Conservation (phyloP, 2,797 vertebrate species). For the Cichlasoma orientale region DNA sequence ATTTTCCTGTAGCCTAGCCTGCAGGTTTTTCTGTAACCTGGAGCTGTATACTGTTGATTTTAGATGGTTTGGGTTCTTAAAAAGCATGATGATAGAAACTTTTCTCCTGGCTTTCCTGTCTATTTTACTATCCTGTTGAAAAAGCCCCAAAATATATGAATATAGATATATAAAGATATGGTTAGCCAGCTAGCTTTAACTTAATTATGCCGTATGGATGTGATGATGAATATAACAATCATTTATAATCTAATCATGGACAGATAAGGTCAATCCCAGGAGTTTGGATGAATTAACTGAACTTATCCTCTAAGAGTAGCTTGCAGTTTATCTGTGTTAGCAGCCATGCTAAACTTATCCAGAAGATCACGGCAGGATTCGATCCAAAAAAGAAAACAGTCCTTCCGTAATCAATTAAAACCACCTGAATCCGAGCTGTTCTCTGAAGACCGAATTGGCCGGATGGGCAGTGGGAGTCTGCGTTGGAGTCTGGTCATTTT, state of each 20-base stretch:
- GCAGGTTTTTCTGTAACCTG: not conserved
- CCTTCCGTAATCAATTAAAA: no score
- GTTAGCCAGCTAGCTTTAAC: not conserved
- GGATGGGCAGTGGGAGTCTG: not conserved
- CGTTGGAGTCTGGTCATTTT: not conserved
- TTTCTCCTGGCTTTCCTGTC: not conserved
- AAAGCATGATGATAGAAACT: not conserved
- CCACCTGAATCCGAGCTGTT: no score
- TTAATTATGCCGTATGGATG: not conserved
- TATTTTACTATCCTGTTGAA: not conserved
- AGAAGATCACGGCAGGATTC: no score
- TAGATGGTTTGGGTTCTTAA: not conserved
- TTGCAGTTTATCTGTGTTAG: no score
- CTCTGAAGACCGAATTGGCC: no score
- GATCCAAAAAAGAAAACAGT: no score
- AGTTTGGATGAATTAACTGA: not conserved
- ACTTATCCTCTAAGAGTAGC: fast-evolving
- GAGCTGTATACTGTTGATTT: not conserved
- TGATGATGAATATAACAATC: not conserved
- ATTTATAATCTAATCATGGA: not conserved
- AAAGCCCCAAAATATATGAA: not conserved
- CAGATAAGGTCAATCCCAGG: not conserved
- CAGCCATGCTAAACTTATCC: no score
- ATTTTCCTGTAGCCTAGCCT: not conserved
- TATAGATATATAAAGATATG: no score